phyloP scores from a whole-genome alignment of 2,113 vertebrate species.

The Misgurnus mizolepis region DNA sequence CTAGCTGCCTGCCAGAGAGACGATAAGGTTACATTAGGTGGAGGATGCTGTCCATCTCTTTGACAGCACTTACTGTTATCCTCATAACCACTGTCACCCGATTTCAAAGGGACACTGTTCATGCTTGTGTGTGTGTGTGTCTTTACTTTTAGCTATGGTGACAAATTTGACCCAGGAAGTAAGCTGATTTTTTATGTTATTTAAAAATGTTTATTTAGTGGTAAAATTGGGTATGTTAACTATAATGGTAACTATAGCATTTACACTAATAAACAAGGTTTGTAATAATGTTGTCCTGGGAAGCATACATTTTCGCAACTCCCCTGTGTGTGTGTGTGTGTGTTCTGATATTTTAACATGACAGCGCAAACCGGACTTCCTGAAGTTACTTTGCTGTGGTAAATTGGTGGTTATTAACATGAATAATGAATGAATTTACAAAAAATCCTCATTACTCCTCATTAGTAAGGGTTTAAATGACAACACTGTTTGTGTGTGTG shows the following conservation, averaged over 20 bases:
- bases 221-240: no score
- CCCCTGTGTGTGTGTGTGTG: not conserved
- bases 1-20: constrained; percentile 10
- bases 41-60: constrained; percentile 32
- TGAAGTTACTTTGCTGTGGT: not conserved
- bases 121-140: not conserved
- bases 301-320: no score
- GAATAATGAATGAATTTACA: not conserved
- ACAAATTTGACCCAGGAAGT: not conserved
- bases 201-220: no score
- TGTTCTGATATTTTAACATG: not conserved
- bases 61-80: constrained; percentile 25
- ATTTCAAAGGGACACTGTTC: not conserved
- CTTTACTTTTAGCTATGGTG: not conserved
- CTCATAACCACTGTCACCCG: constrained; percentile 24
- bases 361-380: not conserved
- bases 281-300: no score
- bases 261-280: no score
- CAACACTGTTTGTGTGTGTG: not conserved
- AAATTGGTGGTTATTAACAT: not conserved
- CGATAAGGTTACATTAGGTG: constrained; percentile 28
- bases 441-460: not conserved
- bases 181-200: no score
- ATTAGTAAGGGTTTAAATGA: not conserved
- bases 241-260: no score